Base-by-base conservation (phyloP, 1,140 invertebrate genomes). In the Bilobella aurantiaca region DNA sequence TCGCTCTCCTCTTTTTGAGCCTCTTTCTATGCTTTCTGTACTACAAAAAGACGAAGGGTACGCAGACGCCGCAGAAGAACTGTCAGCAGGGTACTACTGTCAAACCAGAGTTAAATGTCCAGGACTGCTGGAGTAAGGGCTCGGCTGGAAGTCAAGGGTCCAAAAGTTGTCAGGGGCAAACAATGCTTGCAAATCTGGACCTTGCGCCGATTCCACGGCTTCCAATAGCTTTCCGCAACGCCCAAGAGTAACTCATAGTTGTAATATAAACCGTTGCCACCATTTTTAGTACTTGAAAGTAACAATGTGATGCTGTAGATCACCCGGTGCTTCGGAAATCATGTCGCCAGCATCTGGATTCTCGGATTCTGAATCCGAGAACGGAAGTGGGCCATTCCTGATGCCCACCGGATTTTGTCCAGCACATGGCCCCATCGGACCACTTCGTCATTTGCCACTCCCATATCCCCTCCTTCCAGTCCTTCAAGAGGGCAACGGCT, bases 341-440 rank as follows among this genome's bases (percentile, higher is more conserved):
- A 62, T 71, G 3, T 69, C 67, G 30, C 70, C 70, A 28, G 70
- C 70, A 5, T 63, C 59, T 37, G 70, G 70, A 42, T 71, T 71
- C 32, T 69, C 67, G 3, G 70, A 71, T 34, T 62, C 63, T 18
- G 70, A 71, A 27, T 64, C 62, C 3, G 70, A 71, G 1, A 42
- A 64, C 1, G 63, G 63, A n/a, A 46, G 46, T 27, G 27, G 29
- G 1, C 59, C 31, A 31, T 29, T 29, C 28, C 31, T 31, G 28
- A 12, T 27, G 21, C 12, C 23, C 28, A n/a, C 42, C 23, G 14
- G 31, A 3, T 71, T 58, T 53, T 71, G 70, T 60, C 70, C 70
- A 23, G 66, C 70, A 0, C 70, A 71, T 53, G 70, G 70, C 5
- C 62, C 65, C 18, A 58, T 69, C 12, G 49, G 49, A n/a, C 67